A percentile compares a stretch with the other conserved stretches of the same genome.
Evolutionary conservation across 1,140 invertebrate genomes (phyloP).

Genomic region (Ceratina calcarata): DNA sequence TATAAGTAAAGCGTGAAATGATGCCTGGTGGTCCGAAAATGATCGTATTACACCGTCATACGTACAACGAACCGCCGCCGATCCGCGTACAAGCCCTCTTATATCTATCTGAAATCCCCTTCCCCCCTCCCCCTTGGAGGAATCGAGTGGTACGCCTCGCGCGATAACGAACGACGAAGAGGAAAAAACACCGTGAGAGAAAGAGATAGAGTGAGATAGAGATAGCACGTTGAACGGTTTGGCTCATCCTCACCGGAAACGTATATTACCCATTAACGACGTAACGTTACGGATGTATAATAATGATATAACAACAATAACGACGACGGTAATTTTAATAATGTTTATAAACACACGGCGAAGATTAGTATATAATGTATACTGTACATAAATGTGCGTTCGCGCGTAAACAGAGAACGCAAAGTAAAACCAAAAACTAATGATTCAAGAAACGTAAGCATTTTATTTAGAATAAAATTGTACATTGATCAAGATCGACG

Average conservation of each 20-base stretch:
- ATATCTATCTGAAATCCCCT: too few species aligned
- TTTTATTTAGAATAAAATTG: constrained; percentile 81
- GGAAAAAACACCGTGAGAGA: too few species aligned
- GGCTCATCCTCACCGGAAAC: constrained; percentile 23
- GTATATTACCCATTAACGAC: constrained; percentile 61
- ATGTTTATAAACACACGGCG: constrained; percentile 73
- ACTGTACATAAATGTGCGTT: constrained; percentile 74
- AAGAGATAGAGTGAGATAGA: too few species aligned
- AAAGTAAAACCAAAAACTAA: constrained; percentile 68
- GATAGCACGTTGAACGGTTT: neutral
- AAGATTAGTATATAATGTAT: constrained; percentile 60
- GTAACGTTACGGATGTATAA: constrained; percentile 77
- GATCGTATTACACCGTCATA: neutral
- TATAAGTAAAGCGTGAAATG: neutral
- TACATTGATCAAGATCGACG: constrained; percentile 76
- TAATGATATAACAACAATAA: constrained; percentile 45
- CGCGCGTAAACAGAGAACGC: constrained; percentile 31
- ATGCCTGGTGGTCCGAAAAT: neutral
- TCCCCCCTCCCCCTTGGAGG: too few species aligned
- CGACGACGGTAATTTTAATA: constrained; percentile 74
- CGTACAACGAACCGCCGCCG: neutral
- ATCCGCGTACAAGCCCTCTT: too few species aligned
- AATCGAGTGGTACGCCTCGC: too few species aligned
- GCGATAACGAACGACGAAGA: too few species aligned
- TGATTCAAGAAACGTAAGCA: constrained; percentile 73